A percentile compares a stretch with the other conserved stretches of the same genome.
Evolutionary conservation across 2,888 invertebrate species (phyloP).

Genomic region (Ormyrus labotus): DNA sequence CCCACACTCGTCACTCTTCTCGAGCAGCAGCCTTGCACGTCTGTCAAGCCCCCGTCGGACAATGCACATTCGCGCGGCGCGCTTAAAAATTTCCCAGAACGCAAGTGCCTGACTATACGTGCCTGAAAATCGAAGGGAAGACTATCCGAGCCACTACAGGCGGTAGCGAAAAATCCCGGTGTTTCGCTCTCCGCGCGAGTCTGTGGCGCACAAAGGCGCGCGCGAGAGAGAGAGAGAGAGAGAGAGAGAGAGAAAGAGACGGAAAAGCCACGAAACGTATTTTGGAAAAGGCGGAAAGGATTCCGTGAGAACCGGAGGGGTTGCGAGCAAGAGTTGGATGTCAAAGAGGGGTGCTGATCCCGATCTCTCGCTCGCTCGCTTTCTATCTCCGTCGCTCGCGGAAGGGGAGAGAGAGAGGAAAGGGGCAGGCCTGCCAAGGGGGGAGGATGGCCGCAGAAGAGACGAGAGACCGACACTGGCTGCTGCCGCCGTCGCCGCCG

Average conservation of each 20-base stretch:
- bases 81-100: not conserved
- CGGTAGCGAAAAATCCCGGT: not conserved
- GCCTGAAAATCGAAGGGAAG: too few species aligned
- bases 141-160: too few species aligned
- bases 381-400: constrained; percentile 4
- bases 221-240: too few species aligned
- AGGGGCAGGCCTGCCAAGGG: not conserved
- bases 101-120: not conserved
- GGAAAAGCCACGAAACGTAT: constrained; percentile 61
- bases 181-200: not conserved
- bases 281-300: constrained; percentile 71
- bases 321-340: constrained; percentile 70
- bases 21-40: too few species aligned
- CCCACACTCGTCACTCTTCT: too few species aligned
- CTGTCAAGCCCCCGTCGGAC: too few species aligned
- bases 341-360: constrained; percentile 59
- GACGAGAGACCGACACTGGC: constrained; percentile 30
- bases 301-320: constrained; percentile 72
- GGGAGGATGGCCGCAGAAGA: constrained; percentile 30
- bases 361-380: constrained; percentile 26
- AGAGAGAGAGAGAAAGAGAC: constrained; percentile 13
- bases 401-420: constrained; percentile 17
- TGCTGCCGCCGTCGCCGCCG: not conserved
- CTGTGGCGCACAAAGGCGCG: too few species aligned
- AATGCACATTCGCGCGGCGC: too few species aligned